Evolutionary conservation across 2,797 vertebrate genomes (phyloP).

Genomic region (Myotis daubentonii): DNA sequence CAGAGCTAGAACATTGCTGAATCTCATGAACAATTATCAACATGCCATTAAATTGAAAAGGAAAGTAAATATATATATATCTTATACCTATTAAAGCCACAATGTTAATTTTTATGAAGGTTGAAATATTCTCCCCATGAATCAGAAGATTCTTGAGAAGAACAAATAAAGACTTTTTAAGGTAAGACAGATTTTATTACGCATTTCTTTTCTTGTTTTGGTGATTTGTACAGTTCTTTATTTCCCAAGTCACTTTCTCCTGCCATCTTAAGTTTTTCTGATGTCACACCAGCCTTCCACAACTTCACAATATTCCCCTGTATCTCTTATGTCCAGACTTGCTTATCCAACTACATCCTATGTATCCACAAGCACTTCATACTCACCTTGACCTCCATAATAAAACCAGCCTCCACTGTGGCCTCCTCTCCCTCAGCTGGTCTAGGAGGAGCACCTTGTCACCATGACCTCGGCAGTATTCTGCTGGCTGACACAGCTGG

Average conservation of each 20-base stretch:
- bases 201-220: not conserved
- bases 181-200: not conserved
- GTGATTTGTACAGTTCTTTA: not conserved
- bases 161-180: not conserved
- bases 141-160: not conserved
- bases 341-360: not conserved
- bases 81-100: not conserved
- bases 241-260: not conserved
- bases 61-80: not conserved
- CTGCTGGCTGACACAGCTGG: not conserved
- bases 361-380: not conserved
- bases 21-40: not conserved
- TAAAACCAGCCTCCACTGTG: not conserved
- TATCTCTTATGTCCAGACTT: not conserved
- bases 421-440: not conserved
- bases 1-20: not conserved
- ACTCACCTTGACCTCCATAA: rapidly evolving
- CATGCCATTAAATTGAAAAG: not conserved
- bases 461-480: not conserved
- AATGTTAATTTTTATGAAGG: not conserved
- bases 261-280: not conserved
- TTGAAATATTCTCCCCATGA: not conserved
- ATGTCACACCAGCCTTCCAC: not conserved
- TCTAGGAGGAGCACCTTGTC: not conserved
- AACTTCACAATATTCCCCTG: not conserved